Conservation (phyloP, 2,888 invertebrate species). For the Dendrolimus houi region DNA sequence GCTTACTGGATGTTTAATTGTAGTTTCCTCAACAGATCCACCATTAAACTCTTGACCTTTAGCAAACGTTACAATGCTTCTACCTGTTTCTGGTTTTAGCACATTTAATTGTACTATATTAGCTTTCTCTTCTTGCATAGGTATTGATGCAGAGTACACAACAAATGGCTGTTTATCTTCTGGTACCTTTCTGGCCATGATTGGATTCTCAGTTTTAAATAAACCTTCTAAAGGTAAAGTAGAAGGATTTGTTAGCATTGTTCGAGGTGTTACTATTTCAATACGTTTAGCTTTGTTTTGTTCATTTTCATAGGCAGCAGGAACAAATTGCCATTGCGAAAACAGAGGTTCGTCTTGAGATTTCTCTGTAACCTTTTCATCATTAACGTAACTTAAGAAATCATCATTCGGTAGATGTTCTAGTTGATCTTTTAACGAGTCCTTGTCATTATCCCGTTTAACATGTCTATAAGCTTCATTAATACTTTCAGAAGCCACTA, state of each 20-base stretch:
- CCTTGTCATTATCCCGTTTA: constrained; percentile 29
- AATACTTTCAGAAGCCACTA: constrained; percentile 67
- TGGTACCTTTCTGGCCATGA: constrained; percentile 36
- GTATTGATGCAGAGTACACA: constrained; percentile 60
- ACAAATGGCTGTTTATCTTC: constrained; percentile 54
- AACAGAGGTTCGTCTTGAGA: constrained; percentile 29
- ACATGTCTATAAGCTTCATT: constrained; percentile 66
- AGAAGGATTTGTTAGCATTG: constrained; percentile 72
- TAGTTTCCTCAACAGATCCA: constrained; percentile 34
- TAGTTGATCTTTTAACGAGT: constrained; percentile 24
- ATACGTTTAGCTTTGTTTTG: constrained; percentile 41
- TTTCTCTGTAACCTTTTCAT: constrained; percentile 46
- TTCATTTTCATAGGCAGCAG: constrained; percentile 68
- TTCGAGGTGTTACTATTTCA: constrained; percentile 56
- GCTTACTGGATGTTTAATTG: constrained; percentile 38
- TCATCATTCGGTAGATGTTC: constrained; percentile 47
- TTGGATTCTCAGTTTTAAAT: constrained; percentile 75
- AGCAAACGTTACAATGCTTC: constrained; percentile 51
- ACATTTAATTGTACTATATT: constrained; percentile 49
- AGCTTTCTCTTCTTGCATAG: constrained; percentile 41
- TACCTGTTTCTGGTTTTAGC: constrained; percentile 43
- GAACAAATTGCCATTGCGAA: constrained; percentile 61
- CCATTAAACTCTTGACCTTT: constrained; percentile 60
- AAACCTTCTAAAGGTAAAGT: constrained; percentile 82
- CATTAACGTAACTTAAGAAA: constrained; percentile 55